phyloP scores from a whole-genome alignment of 2,888 invertebrate species.

The Euproctis similis region DNA sequence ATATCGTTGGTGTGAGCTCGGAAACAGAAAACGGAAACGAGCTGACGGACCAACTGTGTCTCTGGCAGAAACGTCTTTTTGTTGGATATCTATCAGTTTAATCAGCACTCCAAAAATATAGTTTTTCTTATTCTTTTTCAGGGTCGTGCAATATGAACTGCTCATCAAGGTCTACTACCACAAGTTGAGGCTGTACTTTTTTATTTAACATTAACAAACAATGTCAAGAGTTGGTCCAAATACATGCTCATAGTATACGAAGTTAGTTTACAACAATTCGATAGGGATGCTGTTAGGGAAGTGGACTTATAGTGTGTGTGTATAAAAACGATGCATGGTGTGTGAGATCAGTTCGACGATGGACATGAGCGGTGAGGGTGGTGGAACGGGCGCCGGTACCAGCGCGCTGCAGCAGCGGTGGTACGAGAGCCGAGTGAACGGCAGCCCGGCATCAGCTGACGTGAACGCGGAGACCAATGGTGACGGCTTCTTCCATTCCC shows the following conservation, averaged over 20 bases:
- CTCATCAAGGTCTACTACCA: constrained; percentile 23
- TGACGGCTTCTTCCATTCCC: constrained; percentile 74
- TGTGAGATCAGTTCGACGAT: constrained; percentile 67
- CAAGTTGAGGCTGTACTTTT: constrained; percentile 27
- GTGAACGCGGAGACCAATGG: constrained; percentile 70
- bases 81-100: too few species aligned
- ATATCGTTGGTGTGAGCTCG: too few species aligned
- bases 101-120: too few species aligned
- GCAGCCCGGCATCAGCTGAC: constrained; percentile 68
- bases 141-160: constrained; percentile 49
- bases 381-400: constrained; percentile 54
- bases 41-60: too few species aligned
- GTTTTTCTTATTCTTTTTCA: constrained; percentile 51
- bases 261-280: constrained; percentile 30
- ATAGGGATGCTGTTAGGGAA: constrained; percentile 63
- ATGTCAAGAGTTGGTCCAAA: constrained; percentile 42
- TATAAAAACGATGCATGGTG: constrained; percentile 73
- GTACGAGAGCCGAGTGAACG: constrained; percentile 74
- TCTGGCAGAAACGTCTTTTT: too few species aligned
- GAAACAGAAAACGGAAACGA: too few species aligned
- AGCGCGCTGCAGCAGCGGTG: constrained; percentile 72
- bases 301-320: constrained; percentile 66
- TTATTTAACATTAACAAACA: constrained; percentile 11
- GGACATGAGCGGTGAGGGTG: constrained; percentile 72
- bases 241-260: constrained; percentile 31